Evolutionary conservation across 2,797 vertebrate genomes (phyloP).

Genomic region (Ciconia nigra): DNA sequence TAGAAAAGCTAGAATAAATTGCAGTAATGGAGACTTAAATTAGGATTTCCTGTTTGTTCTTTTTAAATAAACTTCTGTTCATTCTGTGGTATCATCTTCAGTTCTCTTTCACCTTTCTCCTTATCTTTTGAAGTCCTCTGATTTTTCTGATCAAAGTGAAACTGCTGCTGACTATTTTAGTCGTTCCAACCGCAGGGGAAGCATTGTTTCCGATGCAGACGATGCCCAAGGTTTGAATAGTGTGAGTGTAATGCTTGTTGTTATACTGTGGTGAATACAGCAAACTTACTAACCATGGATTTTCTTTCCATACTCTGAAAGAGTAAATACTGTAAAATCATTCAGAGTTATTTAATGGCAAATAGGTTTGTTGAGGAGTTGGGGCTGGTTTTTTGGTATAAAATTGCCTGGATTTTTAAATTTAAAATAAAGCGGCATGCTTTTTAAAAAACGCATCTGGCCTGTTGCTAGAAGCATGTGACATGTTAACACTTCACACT

Average conservation of each 20-base stretch:
- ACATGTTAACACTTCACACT: background rate
- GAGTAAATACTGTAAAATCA: background rate
- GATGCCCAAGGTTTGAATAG: conserved; percentile 85
- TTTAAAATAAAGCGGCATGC: too few relatives aligned
- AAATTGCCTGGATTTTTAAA: background rate
- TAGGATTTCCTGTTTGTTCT: background rate
- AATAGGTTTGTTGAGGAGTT: background rate
- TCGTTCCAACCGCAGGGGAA: conserved; percentile 90
- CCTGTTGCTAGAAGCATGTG: background rate
- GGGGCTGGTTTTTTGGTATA: rapidly evolving
- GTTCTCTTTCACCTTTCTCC: conserved; percentile 15
- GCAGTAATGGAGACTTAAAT: background rate
- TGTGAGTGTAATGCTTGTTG: conserved; percentile 82
- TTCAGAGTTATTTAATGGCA: background rate
- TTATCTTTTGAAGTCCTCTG: conserved; percentile 80
- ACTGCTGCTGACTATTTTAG: conserved; percentile 97
- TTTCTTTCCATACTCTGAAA: background rate
- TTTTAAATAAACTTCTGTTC: background rate
- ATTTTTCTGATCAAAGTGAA: conserved; percentile 89
- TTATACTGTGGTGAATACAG: background rate
- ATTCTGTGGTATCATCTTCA: background rate
- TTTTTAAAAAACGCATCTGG: too few relatives aligned
- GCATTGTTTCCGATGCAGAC: conserved; percentile 90
- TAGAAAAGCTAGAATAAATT: background rate
- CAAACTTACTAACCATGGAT: background rate